Evolutionary conservation across 2,797 vertebrate genomes (phyloP).

Genomic region (Glossophaga mutica): DNA sequence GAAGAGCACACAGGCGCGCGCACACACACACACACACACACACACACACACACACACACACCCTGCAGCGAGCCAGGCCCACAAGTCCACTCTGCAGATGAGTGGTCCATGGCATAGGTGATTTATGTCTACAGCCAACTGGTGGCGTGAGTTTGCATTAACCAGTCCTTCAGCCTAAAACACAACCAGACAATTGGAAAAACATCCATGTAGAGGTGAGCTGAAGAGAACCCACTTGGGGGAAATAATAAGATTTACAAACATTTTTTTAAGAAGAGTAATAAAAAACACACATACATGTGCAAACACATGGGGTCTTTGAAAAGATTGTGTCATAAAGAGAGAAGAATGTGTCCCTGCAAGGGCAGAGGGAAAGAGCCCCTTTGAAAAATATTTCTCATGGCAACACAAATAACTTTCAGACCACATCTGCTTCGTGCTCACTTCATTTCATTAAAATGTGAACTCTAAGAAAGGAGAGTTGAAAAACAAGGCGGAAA

Average conservation of each 20-base stretch:
- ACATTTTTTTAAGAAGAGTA: neutral
- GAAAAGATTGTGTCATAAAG: neutral
- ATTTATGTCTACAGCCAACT: neutral
- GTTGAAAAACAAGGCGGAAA: neutral
- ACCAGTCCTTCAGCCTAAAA: neutral
- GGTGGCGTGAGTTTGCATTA: neutral
- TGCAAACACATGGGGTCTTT: neutral
- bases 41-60: neutral
- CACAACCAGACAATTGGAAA: neutral
- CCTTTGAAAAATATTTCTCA: neutral
- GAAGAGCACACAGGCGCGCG: neutral
- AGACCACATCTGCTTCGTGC: neutral
- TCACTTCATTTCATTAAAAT: neutral
- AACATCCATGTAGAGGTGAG: neutral
- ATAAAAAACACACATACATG: neutral
- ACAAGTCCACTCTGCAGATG: neutral
- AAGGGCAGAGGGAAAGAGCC: neutral
- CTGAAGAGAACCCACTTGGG: neutral
- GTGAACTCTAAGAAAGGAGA: neutral
- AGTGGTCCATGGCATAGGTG: rapidly evolving
- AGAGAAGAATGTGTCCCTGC: neutral
- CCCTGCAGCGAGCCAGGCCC: neutral
- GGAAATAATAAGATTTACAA: neutral
- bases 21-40: too few species aligned
- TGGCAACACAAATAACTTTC: neutral